Evolutionary conservation across 2,113 vertebrate genomes (phyloP).

Genomic region (Cettia cetti): DNA sequence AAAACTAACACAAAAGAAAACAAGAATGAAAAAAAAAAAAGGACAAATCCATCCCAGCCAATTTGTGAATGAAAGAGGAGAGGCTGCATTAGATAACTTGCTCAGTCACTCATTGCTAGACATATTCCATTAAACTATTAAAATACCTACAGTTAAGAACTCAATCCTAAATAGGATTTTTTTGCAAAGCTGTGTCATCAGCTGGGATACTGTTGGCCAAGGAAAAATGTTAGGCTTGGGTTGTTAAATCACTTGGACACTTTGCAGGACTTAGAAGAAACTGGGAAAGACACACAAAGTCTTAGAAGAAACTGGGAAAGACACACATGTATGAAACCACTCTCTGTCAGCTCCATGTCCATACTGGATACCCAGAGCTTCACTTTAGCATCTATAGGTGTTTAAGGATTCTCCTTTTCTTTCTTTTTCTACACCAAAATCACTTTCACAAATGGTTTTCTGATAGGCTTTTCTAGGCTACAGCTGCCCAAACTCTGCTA

Average conservation of each 20-base stretch:
- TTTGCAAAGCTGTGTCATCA: not conserved
- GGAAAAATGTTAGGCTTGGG: not conserved
- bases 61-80: not conserved
- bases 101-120: not conserved
- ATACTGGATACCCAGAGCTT: not conserved
- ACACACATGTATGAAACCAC: not conserved
- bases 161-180: not conserved
- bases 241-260: not conserved
- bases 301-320: not conserved
- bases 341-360: not conserved
- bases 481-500: not conserved
- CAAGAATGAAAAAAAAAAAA: not conserved
- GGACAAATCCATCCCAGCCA: not conserved
- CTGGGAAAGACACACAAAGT: not conserved
- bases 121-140: not conserved
- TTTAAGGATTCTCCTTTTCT: not conserved
- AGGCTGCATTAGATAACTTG: not conserved
- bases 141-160: not conserved
- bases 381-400: not conserved
- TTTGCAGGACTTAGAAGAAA: not conserved
- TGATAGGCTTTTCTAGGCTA: not conserved
- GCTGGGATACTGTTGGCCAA: not conserved
- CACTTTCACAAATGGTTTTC: not conserved
- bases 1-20: not conserved
- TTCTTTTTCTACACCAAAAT: not conserved